Conservation (phyloP, 23 tunicate species). For the Ciona savignyi region DNA sequence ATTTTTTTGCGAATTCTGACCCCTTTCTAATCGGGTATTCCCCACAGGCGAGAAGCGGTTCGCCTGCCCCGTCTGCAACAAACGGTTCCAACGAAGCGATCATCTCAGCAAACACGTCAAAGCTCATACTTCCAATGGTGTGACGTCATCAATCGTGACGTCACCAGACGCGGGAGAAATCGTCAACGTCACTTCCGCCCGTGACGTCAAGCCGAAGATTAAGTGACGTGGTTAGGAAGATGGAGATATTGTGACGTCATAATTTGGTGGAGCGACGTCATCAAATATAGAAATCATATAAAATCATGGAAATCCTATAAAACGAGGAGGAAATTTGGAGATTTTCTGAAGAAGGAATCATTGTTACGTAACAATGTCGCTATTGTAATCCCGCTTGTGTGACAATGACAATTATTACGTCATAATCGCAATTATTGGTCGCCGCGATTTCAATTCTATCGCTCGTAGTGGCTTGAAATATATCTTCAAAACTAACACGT, state of each 20-base stretch:
- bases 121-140: constrained; percentile 56
- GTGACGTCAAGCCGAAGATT: neutral
- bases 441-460: neutral
- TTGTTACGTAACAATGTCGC: neutral
- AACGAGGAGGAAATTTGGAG: neutral
- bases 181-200: neutral
- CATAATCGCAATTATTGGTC: neutral
- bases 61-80: constrained; percentile 98
- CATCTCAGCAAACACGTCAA: constrained; percentile 97
- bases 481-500: too few relatives aligned
- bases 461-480: too few relatives aligned
- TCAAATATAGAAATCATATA: neutral
- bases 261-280: neutral
- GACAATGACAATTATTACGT: neutral
- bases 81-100: constrained; percentile 95
- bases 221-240: neutral
- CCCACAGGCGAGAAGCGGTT: constrained; percentile 92
- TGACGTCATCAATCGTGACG: neutral
- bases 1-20: too few relatives aligned
- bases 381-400: neutral
- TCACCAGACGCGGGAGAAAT: neutral
- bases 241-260: too few relatives aligned
- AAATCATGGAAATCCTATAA: neutral
- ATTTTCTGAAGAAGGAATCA: neutral
- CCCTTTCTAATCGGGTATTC: neutral